phyloP scores from a whole-genome alignment of 2,113 vertebrate genomes.

The Manacus vitellinus region DNA sequence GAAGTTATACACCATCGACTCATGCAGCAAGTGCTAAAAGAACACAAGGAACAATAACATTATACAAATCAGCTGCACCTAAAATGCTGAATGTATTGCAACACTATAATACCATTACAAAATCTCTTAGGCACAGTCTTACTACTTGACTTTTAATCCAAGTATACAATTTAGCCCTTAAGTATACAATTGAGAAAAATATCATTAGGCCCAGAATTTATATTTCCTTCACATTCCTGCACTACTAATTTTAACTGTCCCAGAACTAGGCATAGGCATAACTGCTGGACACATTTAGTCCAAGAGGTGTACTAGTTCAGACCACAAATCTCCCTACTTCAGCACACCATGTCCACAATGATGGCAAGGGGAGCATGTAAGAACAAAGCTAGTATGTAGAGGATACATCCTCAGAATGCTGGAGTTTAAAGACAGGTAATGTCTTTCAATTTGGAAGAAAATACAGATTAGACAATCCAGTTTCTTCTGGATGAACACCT shows the following conservation, averaged over 20 bases:
- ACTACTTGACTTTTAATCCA: neutral
- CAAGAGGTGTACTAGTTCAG: neutral
- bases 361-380: neutral
- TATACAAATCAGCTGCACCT: neutral
- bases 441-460: neutral
- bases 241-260: neutral
- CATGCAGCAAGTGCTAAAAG: neutral
- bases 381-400: neutral
- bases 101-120: neutral
- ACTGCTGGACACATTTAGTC: neutral
- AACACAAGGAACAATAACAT: neutral
- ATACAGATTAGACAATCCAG: neutral
- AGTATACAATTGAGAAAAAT: neutral
- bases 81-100: neutral
- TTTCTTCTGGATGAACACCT: neutral
- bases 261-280: neutral
- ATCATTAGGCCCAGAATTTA: neutral
- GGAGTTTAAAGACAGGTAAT: neutral
- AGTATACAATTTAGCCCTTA: neutral
- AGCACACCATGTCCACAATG: neutral
- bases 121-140: neutral
- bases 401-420: neutral
- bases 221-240: neutral
- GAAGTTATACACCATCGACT: neutral
- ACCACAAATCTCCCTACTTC: neutral